phyloP scores from a whole-genome alignment of 2,888 invertebrate genomes.

The Minunthozetes semirufus region DNA sequence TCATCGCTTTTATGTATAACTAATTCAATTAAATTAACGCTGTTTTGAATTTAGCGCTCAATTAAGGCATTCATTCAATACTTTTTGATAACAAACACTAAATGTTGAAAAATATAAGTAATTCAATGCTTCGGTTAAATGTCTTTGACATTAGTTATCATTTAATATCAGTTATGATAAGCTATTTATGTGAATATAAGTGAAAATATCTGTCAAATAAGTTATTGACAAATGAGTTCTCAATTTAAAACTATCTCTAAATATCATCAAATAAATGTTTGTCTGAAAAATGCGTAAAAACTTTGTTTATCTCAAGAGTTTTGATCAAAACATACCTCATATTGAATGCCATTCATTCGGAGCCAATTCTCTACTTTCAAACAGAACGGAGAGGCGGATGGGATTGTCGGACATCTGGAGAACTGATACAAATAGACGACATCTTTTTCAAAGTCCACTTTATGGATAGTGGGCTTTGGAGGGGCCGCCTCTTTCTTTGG shows the following conservation, averaged over 20 bases:
- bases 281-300: background rate
- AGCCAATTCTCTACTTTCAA: conserved; percentile 95
- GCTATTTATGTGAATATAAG: background rate
- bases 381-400: conserved; percentile 84
- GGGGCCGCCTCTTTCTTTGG: conserved; percentile 28
- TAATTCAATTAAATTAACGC: conserved; percentile 1
- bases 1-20: background rate
- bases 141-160: conserved; percentile 9
- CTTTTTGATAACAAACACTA: background rate
- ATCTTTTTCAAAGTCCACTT: conserved; percentile 81
- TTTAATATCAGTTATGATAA: conserved; percentile 2
- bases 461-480: conserved; percentile 63
- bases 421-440: conserved; percentile 90
- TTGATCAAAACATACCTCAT: conserved; percentile 67
- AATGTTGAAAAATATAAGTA: background rate
- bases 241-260: background rate
- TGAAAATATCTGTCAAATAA: conserved; percentile 5
- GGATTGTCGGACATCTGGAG: conserved; percentile 77
- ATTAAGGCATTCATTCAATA: background rate
- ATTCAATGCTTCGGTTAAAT: background rate
- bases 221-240: background rate
- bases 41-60: conserved; percentile 2
- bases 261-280: background rate
- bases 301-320: background rate
- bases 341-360: conserved; percentile 79